Percentiles rank a stretch among this genome's conserved stretches.
These are phyloP conservation scores for Cancer borealis DNA, from an alignment of 2,888 invertebrate species.

Conservation along the genomic window DNA sequence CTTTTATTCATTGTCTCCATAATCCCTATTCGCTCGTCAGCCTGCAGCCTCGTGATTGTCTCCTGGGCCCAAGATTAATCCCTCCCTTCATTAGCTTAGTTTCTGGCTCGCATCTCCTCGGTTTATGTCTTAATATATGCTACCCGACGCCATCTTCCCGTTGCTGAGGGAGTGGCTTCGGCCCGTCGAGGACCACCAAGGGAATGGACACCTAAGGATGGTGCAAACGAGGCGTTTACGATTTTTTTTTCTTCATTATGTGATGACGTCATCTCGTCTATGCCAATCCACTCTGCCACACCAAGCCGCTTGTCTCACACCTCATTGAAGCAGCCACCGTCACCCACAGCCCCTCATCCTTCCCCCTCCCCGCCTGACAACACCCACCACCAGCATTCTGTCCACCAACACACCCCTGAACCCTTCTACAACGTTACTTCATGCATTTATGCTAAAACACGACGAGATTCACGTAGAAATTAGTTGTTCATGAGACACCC, in stretches of 20 bases:
- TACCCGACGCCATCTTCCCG: slow-evolving; percentile 5
- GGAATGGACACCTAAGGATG: neutral
- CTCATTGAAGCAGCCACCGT: neutral
- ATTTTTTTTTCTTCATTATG: neutral
- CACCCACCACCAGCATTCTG: neutral
- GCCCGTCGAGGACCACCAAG: neutral
- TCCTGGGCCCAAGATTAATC: slow-evolving; percentile 42
- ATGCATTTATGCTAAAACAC: neutral
- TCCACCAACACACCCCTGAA: neutral
- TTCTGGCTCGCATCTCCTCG: slow-evolving; percentile 41
- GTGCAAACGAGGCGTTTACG: neutral
- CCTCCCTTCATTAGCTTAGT: slow-evolving; percentile 43
- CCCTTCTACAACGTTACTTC: neutral
- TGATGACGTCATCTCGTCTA: neutral
- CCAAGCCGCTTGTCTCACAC: slow-evolving; percentile 11
- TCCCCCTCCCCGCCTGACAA: neutral
- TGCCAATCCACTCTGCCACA: neutral
- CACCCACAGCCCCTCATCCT: neutral
- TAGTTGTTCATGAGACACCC: neutral
- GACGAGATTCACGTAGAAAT: neutral
- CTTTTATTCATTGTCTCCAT: slow-evolving; percentile 34
- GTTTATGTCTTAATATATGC: slow-evolving; percentile 42
- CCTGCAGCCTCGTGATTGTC: slow-evolving; percentile 48
- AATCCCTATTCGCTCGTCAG: slow-evolving; percentile 33
- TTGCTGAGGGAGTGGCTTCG: neutral